Base-by-base conservation (phyloP, 2,113 vertebrate genomes). In the Struthidea cinerea region DNA sequence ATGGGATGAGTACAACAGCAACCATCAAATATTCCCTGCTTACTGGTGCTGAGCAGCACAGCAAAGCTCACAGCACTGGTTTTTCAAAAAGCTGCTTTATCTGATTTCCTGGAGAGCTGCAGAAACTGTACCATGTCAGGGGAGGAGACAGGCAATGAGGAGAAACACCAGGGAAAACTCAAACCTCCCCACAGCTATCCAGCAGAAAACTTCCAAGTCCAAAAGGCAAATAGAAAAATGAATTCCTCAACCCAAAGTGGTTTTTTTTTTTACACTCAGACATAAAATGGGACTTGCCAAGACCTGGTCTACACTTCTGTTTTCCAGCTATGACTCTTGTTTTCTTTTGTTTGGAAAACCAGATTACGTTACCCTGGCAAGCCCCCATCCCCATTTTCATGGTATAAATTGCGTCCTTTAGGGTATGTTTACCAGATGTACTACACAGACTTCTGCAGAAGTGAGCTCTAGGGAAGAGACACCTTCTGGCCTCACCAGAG, bases 21-120 rank as follows among this genome's bases (percentile, higher is more conserved):
- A 52, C 53, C 52, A 87, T 68, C 14, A 27, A 95, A 84, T 49
- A 84, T 5, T 47, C 59, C 86, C 69, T 4, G 32, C 53, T 93
- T 22, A 87, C 81, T 77, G 41, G 95, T 46, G 39, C 94, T 35
- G 37, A 96, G 91, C 91, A 95, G 88, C 63, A 77, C 15, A 30
- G 85, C 61, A 65, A 57, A 15, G 7, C 87, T 92, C 9, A 2
- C 1, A 1, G 92, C 37, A 20, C 64, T 14, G 42, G 57, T 47
- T 88, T 86, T 91, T 28, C 24, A 39, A 89, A 94, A 94, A 93
- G 55, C 61, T 37, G 35, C 85, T 90, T 78, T 89, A 65, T 93
- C 90, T 85, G 67, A 67, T 91, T 96, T 97, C 83, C 87, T 90
- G 77, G 81, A 96, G 87, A 96, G 79, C 79, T 84, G 87, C 39